A percentile compares a stretch with the other conserved stretches of the same genome.
Evolutionary conservation across 2,797 vertebrate genomes (phyloP).

Genomic region (Megaceryle alcyon): DNA sequence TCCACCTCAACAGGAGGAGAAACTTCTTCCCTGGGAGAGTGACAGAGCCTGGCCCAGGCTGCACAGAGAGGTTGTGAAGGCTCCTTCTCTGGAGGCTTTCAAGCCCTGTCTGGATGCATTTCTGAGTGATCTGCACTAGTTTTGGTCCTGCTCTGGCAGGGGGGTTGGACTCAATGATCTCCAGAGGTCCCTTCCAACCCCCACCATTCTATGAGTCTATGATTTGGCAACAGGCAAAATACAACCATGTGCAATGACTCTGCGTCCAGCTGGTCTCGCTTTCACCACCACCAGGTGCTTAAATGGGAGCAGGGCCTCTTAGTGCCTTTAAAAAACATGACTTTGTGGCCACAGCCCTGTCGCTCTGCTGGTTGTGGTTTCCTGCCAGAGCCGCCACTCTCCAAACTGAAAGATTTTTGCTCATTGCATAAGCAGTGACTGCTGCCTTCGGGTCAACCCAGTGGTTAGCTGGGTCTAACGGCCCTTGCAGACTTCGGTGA

Average conservation of each 20-base stretch:
- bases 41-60: too few species aligned
- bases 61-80: too few species aligned
- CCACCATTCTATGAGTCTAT: too few species aligned
- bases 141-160: too few species aligned
- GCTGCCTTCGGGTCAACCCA: neutral
- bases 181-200: too few species aligned
- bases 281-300: neutral
- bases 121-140: too few species aligned
- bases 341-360: rapidly evolving
- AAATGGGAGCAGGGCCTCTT: rapidly evolving
- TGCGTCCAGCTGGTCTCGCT: neutral
- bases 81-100: too few species aligned
- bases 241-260: neutral
- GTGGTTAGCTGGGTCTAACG: rapidly evolving
- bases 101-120: too few species aligned
- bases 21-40: too few species aligned
- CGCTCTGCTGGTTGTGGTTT: rapidly evolving
- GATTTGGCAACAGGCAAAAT: neutral
- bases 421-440: rapidly evolving
- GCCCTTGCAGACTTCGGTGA: rapidly evolving
- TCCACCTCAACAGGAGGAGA: too few species aligned
- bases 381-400: neutral
- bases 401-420: neutral
- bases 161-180: too few species aligned
- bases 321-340: rapidly evolving